phyloP scores from a whole-genome alignment of 2,113 vertebrate species.

The Thermophis baileyi region DNA sequence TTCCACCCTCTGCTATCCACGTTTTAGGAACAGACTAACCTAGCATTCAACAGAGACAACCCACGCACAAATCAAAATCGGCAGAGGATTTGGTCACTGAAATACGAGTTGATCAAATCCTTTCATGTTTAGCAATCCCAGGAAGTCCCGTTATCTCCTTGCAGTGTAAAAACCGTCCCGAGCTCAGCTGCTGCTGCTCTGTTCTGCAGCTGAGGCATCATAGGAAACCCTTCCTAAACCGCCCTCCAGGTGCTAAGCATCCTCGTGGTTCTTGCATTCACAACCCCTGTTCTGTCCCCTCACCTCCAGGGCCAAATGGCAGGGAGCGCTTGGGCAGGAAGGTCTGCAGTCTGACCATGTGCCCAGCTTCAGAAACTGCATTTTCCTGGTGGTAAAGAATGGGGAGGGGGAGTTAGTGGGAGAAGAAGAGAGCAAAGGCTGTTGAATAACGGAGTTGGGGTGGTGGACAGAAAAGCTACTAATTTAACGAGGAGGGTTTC shows the following conservation, averaged over 20 bases:
- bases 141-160: no score
- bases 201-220: background rate
- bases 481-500: no score
- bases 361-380: constrained; percentile 54
- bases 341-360: constrained; percentile 80
- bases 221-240: background rate
- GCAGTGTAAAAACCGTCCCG: background rate
- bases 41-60: background rate
- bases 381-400: constrained; percentile 57
- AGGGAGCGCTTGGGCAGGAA: constrained; percentile 80
- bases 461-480: background rate
- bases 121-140: background rate
- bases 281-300: background rate
- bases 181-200: background rate
- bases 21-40: background rate
- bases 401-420: background rate
- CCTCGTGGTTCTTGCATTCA: background rate
- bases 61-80: background rate
- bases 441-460: background rate
- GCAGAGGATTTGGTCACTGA: background rate
- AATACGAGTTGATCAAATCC: background rate
- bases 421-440: background rate
- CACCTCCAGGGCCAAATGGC: constrained; percentile 77
- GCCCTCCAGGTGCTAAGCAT: accelerated
- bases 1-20: background rate